Base-by-base conservation (phyloP, 2,888 invertebrate genomes). In the Macropis europaea region DNA sequence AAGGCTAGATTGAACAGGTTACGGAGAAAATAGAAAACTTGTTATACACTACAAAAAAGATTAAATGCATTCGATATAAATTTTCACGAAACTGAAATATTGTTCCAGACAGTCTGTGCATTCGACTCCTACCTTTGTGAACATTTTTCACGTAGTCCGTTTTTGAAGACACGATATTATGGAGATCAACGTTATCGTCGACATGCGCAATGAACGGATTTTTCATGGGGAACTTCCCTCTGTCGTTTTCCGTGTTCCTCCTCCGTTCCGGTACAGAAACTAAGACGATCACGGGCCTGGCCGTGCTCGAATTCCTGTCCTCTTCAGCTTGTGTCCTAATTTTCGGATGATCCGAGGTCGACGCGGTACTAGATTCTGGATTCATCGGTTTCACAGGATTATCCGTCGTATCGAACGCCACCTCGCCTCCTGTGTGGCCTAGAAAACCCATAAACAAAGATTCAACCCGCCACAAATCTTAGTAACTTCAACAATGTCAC, bases 121-220 rank as follows among this genome's bases (percentile, higher is more conserved):
- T 11, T 24, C 19, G 17, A 19, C 48, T 36, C n/a, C 9, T 57
- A 86, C 87, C 86, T 82, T 82, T 84, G 43, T 74, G 79, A 36
- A 82, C 47, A 24, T 81, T 87, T 36, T 87, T 86, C 0, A 84
- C 84, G 54, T 83, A 87, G 62, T 86, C 83, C 2, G 77, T 79
- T 66, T 84, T 82, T 7, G 86, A 73, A 11, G 82, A 61, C 11
- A 64, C 62, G 0, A 71, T 43, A 38, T 70, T 72, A 7, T 56
- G 73, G 53, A 67, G 53, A 36, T 38, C 7, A 3, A 32, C 24
- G 19, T 62, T 42, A 4, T 59, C 66, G 3, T 61, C 43, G 1
- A 54, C 38, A 40, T 71, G 71, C 11, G 60, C 43, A 9, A 71
- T 22, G 9, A 75, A 71, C 2, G 61, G 19, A 22, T 71, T 66